phyloP scores from a whole-genome alignment of 2,797 vertebrate genomes.

The Botia almorhae region DNA sequence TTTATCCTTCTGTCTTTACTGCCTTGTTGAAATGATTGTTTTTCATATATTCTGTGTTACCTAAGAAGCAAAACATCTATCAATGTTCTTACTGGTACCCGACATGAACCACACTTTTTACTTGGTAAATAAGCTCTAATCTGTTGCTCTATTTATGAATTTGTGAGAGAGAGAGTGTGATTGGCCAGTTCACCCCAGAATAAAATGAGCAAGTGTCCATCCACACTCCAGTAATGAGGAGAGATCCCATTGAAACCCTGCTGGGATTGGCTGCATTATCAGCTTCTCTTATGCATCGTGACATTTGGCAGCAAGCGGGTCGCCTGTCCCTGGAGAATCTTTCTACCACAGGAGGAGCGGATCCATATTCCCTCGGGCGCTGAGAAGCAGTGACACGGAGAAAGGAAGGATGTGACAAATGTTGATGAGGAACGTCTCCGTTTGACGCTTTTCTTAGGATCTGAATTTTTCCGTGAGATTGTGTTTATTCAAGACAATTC shows the following conservation, averaged over 20 bases:
- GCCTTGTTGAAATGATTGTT: too few species aligned
- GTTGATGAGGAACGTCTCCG: background rate
- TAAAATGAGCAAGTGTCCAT: conserved; percentile 5
- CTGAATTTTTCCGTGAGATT: too few species aligned
- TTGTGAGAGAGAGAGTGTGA: background rate
- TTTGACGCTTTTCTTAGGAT: too few species aligned
- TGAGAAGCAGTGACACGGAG: conserved; percentile 22
- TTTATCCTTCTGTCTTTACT: too few species aligned
- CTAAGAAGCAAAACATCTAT: background rate
- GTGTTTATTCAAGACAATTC: too few species aligned
- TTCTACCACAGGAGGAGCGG: background rate
- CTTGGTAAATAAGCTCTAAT: background rate
- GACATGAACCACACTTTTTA: background rate
- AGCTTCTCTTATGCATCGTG: conserved; percentile 23
- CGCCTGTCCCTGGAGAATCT: conserved; percentile 24
- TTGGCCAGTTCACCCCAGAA: background rate
- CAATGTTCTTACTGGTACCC: background rate
- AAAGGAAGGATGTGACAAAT: conserved; percentile 4
- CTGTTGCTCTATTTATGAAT: background rate
- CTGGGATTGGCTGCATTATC: conserved; percentile 31
- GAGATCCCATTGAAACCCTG: background rate
- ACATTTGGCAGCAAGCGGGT: conserved; percentile 31
- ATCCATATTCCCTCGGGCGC: conserved; percentile 29
- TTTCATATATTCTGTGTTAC: background rate
- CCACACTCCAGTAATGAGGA: conserved; percentile 28